Evolutionary conservation across 2,888 invertebrate species (phyloP), one percentile per base, ranked within the genome.

Genomic region (Notodonta ziczac): DNA sequence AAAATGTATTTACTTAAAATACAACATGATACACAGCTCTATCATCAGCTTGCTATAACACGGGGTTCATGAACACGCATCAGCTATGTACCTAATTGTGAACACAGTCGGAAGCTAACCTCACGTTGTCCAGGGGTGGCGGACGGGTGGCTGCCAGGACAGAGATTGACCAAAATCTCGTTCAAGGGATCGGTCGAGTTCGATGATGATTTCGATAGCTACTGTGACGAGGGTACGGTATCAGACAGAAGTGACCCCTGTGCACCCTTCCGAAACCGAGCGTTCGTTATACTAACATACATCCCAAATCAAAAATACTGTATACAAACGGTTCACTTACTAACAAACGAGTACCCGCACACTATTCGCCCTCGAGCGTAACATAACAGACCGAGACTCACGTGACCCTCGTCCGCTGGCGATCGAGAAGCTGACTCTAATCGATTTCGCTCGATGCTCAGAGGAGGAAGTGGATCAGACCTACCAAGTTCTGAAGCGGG

Each of bases 401-500:
- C 68, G 67, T 73, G 72, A 69, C 70, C 70, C 61, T 76, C 75
- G 74, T 76, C 65, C 71, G 69, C 55, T 69, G 66, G 67, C 56
- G 58, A 67, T 67, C 70, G 78, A 77, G 77, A 81, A 73, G 73
- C 79, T 83, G 79, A 82, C 78, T 84, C 82, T 92, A 90, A 89
- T 85, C 76, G 80, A 82, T 89, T 89, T 88, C 86, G 84, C 86
- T 89, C 89, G 89, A 83, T 92, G 88, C 92, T 90, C 88, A 91
- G 91, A 93, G 94, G 94, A 94, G 90, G 96, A 97, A 95, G 96
- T 98, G 95, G 98, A 98, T 95, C 96, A 97, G 94, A 97, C 97
- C 92, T 98, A 98, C 95, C 98, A 98, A 95, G 98, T 98, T 90
- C 96, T 98, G 95, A 98, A 98, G 95, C 97, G 98, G 91, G 98